A percentile compares a stretch with the other conserved stretches of the same genome.
Evolutionary conservation across 2,797 vertebrate species (phyloP).

Genomic region (Glossophaga mutica): DNA sequence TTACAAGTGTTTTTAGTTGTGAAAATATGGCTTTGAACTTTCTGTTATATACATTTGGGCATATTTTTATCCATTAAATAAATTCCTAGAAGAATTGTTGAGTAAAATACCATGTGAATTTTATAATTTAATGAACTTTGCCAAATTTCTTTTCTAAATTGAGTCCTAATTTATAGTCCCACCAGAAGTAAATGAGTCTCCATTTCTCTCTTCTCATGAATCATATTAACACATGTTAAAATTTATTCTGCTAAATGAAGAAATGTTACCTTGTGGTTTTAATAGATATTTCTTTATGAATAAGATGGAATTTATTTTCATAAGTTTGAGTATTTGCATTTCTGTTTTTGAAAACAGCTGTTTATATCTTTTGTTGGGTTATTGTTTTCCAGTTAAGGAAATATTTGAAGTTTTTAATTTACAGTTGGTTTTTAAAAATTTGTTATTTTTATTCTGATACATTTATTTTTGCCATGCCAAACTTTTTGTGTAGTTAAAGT

Average conservation of each 20-base stretch:
- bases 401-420: not conserved
- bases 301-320: not conserved
- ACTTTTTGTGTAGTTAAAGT: not conserved
- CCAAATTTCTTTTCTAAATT: not conserved
- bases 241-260: not conserved
- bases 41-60: not conserved
- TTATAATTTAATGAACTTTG: conserved; percentile 31
- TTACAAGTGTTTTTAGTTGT: not conserved
- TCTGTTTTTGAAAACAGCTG: not conserved
- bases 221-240: conserved; percentile 1
- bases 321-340: not conserved
- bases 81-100: not conserved
- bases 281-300: not conserved
- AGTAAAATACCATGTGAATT: not conserved
- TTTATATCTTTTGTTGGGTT: not conserved
- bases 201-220: not conserved
- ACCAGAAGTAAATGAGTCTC: not conserved
- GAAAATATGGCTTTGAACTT: not conserved
- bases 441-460: not conserved
- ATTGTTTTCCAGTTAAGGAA: not conserved
- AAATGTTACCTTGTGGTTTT: not conserved
- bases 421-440: not conserved
- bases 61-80: not conserved
- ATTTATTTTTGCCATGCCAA: not conserved
- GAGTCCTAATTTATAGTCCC: not conserved